Conservation (phyloP, 1,140 invertebrate genomes). For the Maniola jurtina region DNA sequence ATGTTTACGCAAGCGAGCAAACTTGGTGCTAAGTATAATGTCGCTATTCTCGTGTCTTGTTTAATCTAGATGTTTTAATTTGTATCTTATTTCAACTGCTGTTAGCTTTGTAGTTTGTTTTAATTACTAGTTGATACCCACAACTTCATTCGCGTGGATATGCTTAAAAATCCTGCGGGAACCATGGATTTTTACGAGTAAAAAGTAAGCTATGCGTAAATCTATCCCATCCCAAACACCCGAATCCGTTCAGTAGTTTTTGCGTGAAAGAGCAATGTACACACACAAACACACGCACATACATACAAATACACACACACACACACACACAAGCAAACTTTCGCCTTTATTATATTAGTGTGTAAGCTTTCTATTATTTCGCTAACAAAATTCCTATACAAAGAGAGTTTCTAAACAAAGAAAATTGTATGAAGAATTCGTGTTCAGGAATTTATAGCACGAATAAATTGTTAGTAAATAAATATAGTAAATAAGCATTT, state of each 20-base stretch:
- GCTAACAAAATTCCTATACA: not conserved
- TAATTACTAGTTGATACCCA: too few relatives aligned
- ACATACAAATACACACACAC: too few relatives aligned
- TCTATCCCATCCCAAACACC: too few relatives aligned
- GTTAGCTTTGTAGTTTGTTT: not conserved
- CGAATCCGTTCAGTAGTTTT: too few relatives aligned
- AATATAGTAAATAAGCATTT: constrained; percentile 14
- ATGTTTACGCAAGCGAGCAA: constrained; percentile 20
- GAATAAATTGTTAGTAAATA: constrained; percentile 10
- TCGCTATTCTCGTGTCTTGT: not conserved
- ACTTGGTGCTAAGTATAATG: constrained; percentile 8
- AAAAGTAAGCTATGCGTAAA: too few relatives aligned
- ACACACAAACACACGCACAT: too few relatives aligned
- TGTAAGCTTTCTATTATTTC: not conserved
- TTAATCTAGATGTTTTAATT: not conserved
- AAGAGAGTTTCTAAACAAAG: not conserved
- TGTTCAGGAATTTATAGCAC: constrained; percentile 2
- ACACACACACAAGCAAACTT: too few relatives aligned
- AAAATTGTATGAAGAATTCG: not conserved
- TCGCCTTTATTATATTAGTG: too few relatives aligned
- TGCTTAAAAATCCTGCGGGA: too few relatives aligned
- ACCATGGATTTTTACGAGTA: too few relatives aligned
- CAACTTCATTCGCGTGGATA: too few relatives aligned
- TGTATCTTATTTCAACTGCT: not conserved
- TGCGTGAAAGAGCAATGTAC: too few relatives aligned